Evolutionary conservation across 1,140 invertebrate species (phyloP).

Genomic region (Atopsyche davidsoni): DNA sequence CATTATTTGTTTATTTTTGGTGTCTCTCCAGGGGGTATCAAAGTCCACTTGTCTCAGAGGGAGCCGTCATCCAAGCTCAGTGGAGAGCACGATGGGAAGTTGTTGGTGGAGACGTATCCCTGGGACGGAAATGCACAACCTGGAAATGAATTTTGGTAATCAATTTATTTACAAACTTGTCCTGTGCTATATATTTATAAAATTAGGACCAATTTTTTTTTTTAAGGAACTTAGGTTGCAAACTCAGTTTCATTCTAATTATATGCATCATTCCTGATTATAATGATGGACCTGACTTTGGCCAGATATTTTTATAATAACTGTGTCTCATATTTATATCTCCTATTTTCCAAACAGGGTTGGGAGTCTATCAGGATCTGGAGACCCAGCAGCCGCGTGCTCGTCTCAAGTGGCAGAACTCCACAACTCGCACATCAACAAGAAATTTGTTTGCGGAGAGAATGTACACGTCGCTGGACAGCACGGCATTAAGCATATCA

Average conservation of each 20-base stretch:
- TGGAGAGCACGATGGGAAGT: constrained; percentile 45
- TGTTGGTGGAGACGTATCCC: constrained; percentile 59
- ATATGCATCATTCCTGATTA: no score
- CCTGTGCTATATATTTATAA: not conserved
- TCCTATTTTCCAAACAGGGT: constrained; percentile 36
- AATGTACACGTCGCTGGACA: constrained; percentile 48
- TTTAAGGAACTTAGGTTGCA: no score
- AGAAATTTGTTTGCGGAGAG: constrained; percentile 38
- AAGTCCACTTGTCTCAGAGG: constrained; percentile 40
- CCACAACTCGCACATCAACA: constrained; percentile 53
- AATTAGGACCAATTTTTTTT: not conserved
- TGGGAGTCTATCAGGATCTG: constrained; percentile 38
- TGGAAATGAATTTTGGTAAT: constrained; percentile 55
- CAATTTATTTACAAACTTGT: constrained; percentile 8
- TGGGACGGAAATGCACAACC: constrained; percentile 63
- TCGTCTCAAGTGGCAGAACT: constrained; percentile 53
- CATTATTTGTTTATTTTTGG: not conserved
- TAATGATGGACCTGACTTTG: no score
- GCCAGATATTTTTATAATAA: no score
- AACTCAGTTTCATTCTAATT: no score
- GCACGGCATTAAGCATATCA: constrained; percentile 48
- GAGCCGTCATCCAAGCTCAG: constrained; percentile 40
- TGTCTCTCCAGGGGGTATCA: constrained; percentile 37
- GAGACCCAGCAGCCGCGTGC: constrained; percentile 58
- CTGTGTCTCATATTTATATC: constrained; percentile 2